Evolutionary conservation across 2,113 vertebrate species (phyloP).

Genomic region (Scomber scombrus): DNA sequence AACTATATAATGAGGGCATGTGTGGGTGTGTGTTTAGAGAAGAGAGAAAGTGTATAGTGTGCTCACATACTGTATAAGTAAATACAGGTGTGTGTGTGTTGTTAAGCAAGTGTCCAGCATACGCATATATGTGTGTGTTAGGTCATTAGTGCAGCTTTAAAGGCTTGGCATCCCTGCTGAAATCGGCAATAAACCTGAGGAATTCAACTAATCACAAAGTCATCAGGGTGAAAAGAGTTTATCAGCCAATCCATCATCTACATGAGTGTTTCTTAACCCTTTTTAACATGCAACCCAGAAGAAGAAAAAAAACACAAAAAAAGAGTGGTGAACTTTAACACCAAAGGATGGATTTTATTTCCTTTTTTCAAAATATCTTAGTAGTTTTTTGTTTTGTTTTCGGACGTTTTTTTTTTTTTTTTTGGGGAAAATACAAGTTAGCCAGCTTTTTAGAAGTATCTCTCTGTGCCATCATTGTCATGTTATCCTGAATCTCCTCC

Average conservation of each 20-base stretch:
- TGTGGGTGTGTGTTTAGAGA: conserved; percentile 30
- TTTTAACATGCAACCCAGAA: conserved; percentile 14
- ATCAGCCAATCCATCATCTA: conserved; percentile 59
- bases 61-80: conserved; percentile 20
- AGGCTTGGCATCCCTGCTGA: conserved; percentile 55
- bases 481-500: background rate
- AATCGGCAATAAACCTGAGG: conserved; percentile 72
- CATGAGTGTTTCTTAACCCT: conserved; percentile 36
- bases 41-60: conserved; percentile 38
- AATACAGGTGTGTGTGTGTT: conserved; percentile 50
- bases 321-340: conserved; percentile 22
- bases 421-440: background rate
- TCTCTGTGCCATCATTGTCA: background rate
- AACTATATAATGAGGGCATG: conserved; percentile 72
- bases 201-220: conserved; percentile 66
- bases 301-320: conserved; percentile 5
- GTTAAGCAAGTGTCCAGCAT: conserved; percentile 52
- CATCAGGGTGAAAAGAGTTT: conserved; percentile 50
- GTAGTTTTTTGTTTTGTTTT: background rate
- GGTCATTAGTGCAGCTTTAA: conserved; percentile 76
- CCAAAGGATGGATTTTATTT: conserved; percentile 34
- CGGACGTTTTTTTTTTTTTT: background rate
- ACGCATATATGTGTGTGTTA: conserved; percentile 49
- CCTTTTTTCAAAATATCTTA: background rate
- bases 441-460: background rate